Percentiles rank a stretch among this genome's conserved stretches.
These are phyloP conservation scores for Haplochromis burtoni DNA, from an alignment of 2,113 vertebrate genomes.

Conservation along the genomic window DNA sequence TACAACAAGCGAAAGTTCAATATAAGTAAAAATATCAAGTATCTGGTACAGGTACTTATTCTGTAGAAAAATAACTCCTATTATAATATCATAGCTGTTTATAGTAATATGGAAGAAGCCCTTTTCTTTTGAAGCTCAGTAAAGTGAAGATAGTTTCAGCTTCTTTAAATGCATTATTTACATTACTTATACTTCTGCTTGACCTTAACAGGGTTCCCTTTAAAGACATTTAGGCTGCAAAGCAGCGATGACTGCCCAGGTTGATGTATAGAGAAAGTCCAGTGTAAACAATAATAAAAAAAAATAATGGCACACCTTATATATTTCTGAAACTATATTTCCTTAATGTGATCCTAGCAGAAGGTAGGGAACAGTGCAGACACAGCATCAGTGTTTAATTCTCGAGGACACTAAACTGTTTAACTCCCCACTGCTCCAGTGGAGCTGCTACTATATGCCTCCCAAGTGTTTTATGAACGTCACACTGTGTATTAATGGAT, in stretches of 20 bases:
- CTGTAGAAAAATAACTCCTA: neutral
- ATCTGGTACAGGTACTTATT: neutral
- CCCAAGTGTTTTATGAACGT: constrained; percentile 18
- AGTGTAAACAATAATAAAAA: neutral
- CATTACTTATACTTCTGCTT: neutral
- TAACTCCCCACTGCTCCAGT: neutral
- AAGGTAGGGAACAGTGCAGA: neutral
- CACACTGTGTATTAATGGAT: neutral
- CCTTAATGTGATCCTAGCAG: neutral
- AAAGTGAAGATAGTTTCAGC: neutral
- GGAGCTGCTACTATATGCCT: neutral
- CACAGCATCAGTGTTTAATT: neutral
- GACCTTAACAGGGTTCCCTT: neutral
- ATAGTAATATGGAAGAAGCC: neutral
- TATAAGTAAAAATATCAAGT: neutral
- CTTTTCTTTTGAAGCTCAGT: neutral
- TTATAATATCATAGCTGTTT: neutral
- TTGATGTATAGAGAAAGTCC: neutral
- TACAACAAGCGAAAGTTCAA: neutral
- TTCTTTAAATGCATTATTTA: neutral
- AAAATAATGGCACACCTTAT: neutral
- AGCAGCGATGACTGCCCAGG: neutral
- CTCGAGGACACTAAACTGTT: constrained; percentile 1
- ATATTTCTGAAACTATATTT: neutral
- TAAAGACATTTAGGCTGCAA: neutral